Evolutionary conservation across 1,140 invertebrate genomes (phyloP).

Genomic region (Chrysomallon squamiferum): DNA sequence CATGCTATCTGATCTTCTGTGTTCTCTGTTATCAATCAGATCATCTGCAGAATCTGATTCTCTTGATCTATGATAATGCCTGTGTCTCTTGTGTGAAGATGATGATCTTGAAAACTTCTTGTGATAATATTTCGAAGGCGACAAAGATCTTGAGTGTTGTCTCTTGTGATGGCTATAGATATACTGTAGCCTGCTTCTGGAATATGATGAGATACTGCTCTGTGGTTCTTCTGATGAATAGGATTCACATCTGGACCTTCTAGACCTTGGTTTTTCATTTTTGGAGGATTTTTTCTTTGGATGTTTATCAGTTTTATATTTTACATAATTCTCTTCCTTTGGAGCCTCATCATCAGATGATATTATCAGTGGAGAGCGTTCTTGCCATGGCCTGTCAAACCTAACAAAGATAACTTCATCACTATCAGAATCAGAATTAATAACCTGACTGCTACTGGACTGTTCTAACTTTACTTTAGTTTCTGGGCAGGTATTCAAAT

Average conservation of each 20-base stretch:
- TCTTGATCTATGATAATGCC: not conserved
- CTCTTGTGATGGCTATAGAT: not conserved
- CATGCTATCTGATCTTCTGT: no score
- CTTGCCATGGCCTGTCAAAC: constrained; percentile 67
- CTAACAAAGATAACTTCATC: constrained; percentile 60
- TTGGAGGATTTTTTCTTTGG: constrained; percentile 12
- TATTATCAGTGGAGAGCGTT: constrained; percentile 67
- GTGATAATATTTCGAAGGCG: not conserved
- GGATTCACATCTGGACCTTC: constrained; percentile 5
- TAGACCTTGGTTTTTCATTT: constrained; percentile 17
- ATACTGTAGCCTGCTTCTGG: not conserved
- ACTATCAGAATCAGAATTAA: constrained; percentile 39
- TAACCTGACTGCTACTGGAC: not conserved
- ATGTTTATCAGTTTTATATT: constrained; percentile 21
- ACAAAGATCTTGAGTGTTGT: no score
- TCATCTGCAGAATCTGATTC: not conserved
- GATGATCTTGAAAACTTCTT: not conserved
- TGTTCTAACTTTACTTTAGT: constrained; percentile 1
- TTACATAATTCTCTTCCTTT: not conserved
- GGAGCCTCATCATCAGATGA: constrained; percentile 61
- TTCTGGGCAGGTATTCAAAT: not conserved
- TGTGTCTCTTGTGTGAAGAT: not conserved
- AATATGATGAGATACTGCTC: not conserved
- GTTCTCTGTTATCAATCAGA: no score
- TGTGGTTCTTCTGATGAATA: constrained; percentile 4